phyloP scores from a whole-genome alignment of 1,140 invertebrate genomes.

The Cotesia glomerata region DNA sequence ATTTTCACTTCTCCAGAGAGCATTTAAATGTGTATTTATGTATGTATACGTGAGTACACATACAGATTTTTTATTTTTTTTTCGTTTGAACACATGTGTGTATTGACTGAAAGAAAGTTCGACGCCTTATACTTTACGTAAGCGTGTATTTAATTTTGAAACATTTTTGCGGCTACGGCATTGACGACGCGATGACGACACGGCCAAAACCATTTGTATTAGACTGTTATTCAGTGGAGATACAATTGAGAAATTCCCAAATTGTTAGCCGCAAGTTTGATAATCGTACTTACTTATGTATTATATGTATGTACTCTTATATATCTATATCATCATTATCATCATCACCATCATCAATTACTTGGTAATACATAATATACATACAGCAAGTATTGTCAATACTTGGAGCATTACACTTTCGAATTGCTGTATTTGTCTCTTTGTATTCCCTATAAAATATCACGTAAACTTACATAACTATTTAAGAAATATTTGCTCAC shows the following conservation, averaged over 20 bases:
- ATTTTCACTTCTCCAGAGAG: no score
- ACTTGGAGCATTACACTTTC: no score
- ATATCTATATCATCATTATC: neutral
- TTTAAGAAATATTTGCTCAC: no score
- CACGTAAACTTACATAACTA: no score
- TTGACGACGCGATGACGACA: slow-evolving; percentile 3
- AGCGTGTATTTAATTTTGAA: slow-evolving; percentile 4
- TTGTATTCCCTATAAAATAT: no score
- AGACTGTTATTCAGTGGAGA: neutral
- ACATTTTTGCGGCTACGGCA: slow-evolving; percentile 2
- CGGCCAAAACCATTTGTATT: neutral
- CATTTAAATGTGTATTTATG: neutral
- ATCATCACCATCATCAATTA: neutral
- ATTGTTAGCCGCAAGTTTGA: neutral
- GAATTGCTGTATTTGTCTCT: no score
- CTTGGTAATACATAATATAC: neutral
- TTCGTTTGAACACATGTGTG: no score
- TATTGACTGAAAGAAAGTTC: slow-evolving; percentile 33
- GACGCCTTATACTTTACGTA: slow-evolving; percentile 1
- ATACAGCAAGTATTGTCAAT: neutral
- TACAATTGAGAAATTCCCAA: neutral
- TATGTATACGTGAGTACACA: neutral
- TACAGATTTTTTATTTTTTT: no score
- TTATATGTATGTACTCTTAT: neutral
- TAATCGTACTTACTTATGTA: neutral